Conservation (phyloP, 2,888 invertebrate species). For the Euproctis similis region DNA sequence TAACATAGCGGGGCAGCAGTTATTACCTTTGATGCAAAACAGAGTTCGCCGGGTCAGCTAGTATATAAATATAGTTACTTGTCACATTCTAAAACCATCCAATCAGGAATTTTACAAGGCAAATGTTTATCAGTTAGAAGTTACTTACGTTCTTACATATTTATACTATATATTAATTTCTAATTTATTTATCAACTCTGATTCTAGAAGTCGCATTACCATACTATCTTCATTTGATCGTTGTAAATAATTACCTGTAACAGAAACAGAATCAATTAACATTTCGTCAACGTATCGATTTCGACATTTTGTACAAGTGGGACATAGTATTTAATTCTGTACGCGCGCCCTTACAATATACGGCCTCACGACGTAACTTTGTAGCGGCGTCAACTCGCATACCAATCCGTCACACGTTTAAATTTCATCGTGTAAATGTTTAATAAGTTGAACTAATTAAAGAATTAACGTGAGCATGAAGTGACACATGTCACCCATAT, state of each 20-base stretch:
- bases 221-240: constrained; percentile 4
- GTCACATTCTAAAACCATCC: too few species aligned
- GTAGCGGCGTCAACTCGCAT: constrained; percentile 24
- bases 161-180: too few species aligned
- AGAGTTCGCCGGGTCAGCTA: too few species aligned
- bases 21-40: too few species aligned
- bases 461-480: constrained; percentile 10
- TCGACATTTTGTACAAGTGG: constrained; percentile 54
- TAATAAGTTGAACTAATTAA: constrained; percentile 12
- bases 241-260: constrained; percentile 46
- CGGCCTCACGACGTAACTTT: constrained; percentile 44
- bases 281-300: constrained; percentile 31
- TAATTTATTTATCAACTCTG: too few species aligned
- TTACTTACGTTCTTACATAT: too few species aligned
- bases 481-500: constrained; percentile 9
- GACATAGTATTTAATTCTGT: constrained; percentile 38
- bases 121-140: too few species aligned
- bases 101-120: too few species aligned
- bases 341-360: constrained; percentile 51
- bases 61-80: too few species aligned
- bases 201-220: neutral
- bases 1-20: too few species aligned
- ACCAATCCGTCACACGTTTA: constrained; percentile 17
- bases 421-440: constrained; percentile 13
- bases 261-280: constrained; percentile 38